These are phyloP conservation scores for Caenorhabditis tropicalis DNA, from an alignment of 1,140 invertebrate genomes.

Conservation along the genomic window DNA sequence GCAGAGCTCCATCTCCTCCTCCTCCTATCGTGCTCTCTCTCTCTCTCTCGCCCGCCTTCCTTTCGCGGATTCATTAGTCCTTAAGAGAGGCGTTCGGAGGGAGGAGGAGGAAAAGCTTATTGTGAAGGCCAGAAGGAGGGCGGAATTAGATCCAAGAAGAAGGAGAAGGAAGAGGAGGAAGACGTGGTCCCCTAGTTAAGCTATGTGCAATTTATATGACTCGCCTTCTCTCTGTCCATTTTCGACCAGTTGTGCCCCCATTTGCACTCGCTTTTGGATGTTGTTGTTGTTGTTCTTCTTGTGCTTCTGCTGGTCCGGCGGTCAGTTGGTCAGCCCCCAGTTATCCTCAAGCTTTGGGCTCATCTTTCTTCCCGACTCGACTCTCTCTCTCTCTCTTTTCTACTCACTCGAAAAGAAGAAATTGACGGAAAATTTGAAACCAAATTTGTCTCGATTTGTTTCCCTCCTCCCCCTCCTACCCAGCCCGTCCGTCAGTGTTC, in stretches of 20 bases:
- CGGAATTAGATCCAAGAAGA: constrained; percentile 9
- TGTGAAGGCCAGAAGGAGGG: background rate
- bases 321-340: background rate
- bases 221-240: too few relatives aligned
- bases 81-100: background rate
- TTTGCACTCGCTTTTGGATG: too few relatives aligned
- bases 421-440: background rate
- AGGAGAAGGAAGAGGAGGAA: background rate
- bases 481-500: too few relatives aligned
- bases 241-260: background rate
- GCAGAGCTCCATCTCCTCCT: too few relatives aligned
- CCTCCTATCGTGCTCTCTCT: background rate
- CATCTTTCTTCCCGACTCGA: background rate
- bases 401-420: too few relatives aligned
- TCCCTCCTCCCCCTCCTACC: too few relatives aligned
- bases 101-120: constrained; percentile 1
- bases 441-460: background rate
- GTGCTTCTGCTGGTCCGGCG: background rate
- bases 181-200: background rate
- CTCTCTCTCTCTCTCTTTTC: too few relatives aligned
- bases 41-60: background rate
- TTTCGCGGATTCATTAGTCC: constrained; percentile 33
- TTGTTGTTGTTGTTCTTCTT: background rate
- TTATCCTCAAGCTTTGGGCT: background rate
- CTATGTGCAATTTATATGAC: constrained; percentile 41